These are phyloP conservation scores for Coelopa frigida DNA, from an alignment of 1,140 invertebrate genomes.

Conservation along the genomic window DNA sequence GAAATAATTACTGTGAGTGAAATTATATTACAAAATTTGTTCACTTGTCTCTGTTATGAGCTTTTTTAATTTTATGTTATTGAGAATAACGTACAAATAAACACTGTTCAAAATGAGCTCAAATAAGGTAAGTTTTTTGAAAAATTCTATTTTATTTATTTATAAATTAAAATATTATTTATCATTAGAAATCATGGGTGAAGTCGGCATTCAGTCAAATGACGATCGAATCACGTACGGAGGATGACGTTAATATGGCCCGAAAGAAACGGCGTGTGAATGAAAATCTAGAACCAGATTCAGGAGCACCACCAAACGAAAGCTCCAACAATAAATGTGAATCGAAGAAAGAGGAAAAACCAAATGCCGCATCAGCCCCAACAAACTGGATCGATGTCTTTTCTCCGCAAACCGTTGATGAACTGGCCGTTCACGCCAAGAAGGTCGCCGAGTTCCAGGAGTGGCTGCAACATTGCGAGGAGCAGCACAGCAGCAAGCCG, in stretches of 20 bases:
- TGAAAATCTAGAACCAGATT: not conserved
- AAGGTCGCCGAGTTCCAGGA: slow-evolving; percentile 55
- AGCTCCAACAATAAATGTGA: not conserved
- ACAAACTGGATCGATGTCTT: slow-evolving; percentile 52
- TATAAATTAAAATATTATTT: no score
- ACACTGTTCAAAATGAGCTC: no score
- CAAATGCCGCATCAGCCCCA: not conserved
- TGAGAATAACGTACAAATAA: no score
- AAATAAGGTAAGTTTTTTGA: no score
- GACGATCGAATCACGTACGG: no score
- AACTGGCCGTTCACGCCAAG: slow-evolving; percentile 55
- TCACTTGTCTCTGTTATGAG: no score
- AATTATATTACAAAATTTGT: no score
- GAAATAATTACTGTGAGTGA: no score
- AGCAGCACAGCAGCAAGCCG: slow-evolving; percentile 35
- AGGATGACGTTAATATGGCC: not conserved
- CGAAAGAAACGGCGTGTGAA: not conserved
- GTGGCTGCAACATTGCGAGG: slow-evolving; percentile 47
- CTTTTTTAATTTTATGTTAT: no score
- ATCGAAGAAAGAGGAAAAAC: not conserved
- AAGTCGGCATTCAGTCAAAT: not conserved
- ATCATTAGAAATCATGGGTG: slow-evolving; percentile 10
- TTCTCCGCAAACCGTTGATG: slow-evolving; percentile 47
- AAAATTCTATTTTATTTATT: no score
- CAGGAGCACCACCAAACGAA: not conserved